phyloP scores from a whole-genome alignment of 2,113 vertebrate genomes.

The Dicrurus megarhynchus region DNA sequence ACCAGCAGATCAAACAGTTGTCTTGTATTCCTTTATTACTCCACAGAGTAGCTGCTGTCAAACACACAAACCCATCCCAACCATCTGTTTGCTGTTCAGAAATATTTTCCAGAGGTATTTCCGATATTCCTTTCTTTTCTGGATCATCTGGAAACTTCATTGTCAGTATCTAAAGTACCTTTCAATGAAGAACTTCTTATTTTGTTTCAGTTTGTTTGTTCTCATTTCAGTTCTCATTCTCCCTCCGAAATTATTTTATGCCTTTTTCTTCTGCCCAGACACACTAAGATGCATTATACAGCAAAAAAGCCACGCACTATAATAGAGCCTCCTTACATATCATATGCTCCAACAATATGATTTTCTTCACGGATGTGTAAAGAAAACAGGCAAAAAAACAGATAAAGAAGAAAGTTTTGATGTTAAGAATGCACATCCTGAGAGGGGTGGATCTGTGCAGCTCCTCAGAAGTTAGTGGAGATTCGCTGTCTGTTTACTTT shows the following conservation, averaged over 20 bases:
- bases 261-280: background rate
- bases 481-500: background rate
- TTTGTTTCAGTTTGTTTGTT: background rate
- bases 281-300: background rate
- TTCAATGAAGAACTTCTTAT: background rate
- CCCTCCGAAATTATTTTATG: background rate
- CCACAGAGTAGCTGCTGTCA: background rate
- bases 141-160: background rate
- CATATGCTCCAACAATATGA: background rate
- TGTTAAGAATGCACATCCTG: background rate
- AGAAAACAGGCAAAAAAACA: background rate
- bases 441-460: background rate
- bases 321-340: background rate
- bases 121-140: background rate
- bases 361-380: background rate
- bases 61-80: background rate
- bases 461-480: background rate
- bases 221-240: background rate
- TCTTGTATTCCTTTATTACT: background rate
- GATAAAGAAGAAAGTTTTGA: background rate
- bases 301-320: background rate
- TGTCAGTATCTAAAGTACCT: background rate
- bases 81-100: background rate
- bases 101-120: background rate
- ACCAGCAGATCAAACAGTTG: background rate